phyloP scores from a whole-genome alignment of 2,797 vertebrate genomes.

The Uromys caudimaculatus region DNA sequence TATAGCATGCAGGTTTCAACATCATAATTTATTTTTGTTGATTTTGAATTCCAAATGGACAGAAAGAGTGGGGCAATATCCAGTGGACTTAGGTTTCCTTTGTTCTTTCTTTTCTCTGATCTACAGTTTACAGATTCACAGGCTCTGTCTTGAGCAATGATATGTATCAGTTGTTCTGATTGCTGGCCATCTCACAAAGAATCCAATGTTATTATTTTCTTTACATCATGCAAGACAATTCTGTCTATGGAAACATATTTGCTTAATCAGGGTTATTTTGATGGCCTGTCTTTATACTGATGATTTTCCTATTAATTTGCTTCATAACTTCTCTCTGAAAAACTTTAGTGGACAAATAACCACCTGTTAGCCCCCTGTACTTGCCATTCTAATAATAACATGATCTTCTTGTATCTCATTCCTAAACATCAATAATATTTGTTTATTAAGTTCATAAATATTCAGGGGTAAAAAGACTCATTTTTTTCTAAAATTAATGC shows the following conservation, averaged over 20 bases:
- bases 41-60: neutral
- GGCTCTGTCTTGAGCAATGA: accelerated
- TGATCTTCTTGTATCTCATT: neutral
- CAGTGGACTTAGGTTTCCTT: neutral
- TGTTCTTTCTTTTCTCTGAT: neutral
- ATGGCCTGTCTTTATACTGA: neutral
- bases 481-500: neutral
- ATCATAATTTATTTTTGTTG: neutral
- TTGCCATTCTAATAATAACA: neutral
- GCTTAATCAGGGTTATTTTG: neutral
- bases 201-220: neutral
- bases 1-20: neutral
- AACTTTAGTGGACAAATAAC: neutral
- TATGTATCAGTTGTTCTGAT: neutral
- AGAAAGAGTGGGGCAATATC: too few relatives aligned
- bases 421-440: neutral
- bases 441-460: neutral
- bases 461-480: neutral
- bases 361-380: neutral
- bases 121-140: too few relatives aligned
- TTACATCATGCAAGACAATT: neutral
- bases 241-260: neutral
- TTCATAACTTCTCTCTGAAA: neutral
- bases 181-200: neutral
- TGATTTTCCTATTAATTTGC: neutral